A percentile compares a stretch with the other conserved stretches of the same genome.
Evolutionary conservation across 2,888 invertebrate genomes (phyloP).

Genomic region (Geotrupes spiniger): DNA sequence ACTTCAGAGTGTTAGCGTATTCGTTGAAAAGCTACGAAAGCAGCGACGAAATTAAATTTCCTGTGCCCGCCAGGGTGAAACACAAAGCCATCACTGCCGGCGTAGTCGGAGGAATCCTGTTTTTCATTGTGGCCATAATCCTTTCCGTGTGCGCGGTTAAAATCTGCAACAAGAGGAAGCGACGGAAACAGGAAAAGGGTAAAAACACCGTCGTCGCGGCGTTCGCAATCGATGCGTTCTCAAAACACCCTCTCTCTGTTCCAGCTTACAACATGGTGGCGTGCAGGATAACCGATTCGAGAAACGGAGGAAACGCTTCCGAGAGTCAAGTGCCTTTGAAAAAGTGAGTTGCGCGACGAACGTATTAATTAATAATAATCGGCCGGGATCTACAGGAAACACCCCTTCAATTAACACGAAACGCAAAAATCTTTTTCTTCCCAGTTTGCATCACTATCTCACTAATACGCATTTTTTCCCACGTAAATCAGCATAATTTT

Average conservation of each 20-base stretch:
- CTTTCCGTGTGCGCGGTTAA: constrained; percentile 96
- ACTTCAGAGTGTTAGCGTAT: constrained; percentile 88
- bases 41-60: constrained; percentile 84
- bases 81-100: constrained; percentile 96
- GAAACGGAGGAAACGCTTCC: constrained; percentile 77
- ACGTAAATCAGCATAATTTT: constrained; percentile 18
- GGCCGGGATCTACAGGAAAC: neutral
- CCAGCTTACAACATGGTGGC: constrained; percentile 98
- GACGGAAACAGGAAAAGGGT: constrained; percentile 98
- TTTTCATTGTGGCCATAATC: constrained; percentile 96
- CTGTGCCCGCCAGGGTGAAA: constrained; percentile 86
- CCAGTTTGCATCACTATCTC: neutral
- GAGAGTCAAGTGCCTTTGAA: constrained; percentile 98
- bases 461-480: constrained; percentile 4
- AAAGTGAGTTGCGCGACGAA: constrained; percentile 70
- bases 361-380: constrained; percentile 3
- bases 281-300: constrained; percentile 90
- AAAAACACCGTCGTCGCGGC: constrained; percentile 42
- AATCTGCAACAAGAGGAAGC: constrained; percentile 95
- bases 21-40: constrained; percentile 82
- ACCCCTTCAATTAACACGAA: neutral
- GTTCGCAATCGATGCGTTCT: constrained; percentile 7
- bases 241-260: constrained; percentile 48
- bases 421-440: neutral
- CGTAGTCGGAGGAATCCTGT: constrained; percentile 93